phyloP scores from a whole-genome alignment of 2,888 invertebrate species.

The Drosophila testacea region DNA sequence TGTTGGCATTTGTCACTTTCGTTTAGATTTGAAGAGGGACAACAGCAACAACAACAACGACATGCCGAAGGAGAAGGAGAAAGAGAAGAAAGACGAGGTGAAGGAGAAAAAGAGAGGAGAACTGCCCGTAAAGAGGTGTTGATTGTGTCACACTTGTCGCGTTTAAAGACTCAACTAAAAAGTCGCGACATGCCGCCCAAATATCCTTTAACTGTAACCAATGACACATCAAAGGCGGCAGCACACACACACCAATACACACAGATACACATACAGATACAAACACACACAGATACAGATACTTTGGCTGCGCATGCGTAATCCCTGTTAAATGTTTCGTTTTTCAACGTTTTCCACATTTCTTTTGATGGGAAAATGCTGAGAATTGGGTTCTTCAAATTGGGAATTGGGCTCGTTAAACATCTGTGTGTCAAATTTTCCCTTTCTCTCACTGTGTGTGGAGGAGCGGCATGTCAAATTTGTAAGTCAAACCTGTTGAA shows the following conservation, averaged over 20 bases:
- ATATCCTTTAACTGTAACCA: constrained; percentile 83
- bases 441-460: constrained; percentile 8
- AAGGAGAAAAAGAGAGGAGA: not conserved
- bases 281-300: not conserved
- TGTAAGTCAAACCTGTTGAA: constrained; percentile 69
- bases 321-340: constrained; percentile 63
- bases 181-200: constrained; percentile 65
- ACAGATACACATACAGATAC: not conserved
- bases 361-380: constrained; percentile 47
- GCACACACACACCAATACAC: constrained; percentile 6
- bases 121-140: constrained; percentile 73
- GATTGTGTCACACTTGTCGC: constrained; percentile 80
- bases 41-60: constrained; percentile 26
- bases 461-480: constrained; percentile 48
- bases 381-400: constrained; percentile 17
- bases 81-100: not conserved
- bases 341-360: constrained; percentile 35
- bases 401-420: constrained; percentile 38
- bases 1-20: constrained; percentile 79
- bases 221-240: constrained; percentile 80
- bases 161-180: constrained; percentile 62
- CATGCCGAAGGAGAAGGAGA: not conserved
- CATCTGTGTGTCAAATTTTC: constrained; percentile 31
- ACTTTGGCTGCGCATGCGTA: constrained; percentile 62
- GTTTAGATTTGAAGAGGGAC: constrained; percentile 75